These are phyloP conservation scores for Choloepus hoffmanni DNA, from an alignment of 2,113 vertebrate genomes.

Conservation along the genomic window DNA sequence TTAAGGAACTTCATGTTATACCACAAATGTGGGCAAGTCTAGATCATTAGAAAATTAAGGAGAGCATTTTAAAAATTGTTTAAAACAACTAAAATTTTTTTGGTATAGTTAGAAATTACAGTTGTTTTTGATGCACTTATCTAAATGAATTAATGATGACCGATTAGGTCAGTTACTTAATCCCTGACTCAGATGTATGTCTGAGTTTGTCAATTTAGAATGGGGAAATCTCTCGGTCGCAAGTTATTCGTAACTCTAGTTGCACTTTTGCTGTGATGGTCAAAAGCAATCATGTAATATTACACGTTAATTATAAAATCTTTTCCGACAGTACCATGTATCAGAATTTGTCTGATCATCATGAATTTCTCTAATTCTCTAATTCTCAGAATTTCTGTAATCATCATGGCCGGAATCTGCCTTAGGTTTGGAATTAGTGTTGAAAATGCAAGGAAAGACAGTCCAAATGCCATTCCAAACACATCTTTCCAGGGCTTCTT, in stretches of 20 bases:
- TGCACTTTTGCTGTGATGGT: neutral
- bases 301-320: conserved; percentile 78
- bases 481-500: neutral
- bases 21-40: neutral
- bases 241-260: neutral
- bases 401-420: neutral
- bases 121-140: neutral
- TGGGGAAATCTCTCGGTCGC: neutral
- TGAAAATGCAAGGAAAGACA: conserved; percentile 62
- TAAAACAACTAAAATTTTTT: neutral
- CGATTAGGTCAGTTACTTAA: neutral
- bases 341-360: neutral
- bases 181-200: neutral
- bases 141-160: neutral
- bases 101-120: neutral
- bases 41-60: neutral
- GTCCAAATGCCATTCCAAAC: neutral
- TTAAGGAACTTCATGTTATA: neutral
- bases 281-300: conserved; percentile 32
- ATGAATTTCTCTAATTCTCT: too few species aligned
- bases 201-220: neutral
- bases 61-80: neutral
- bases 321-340: neutral
- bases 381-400: conserved; percentile 55
- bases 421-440: conserved; percentile 66